Percentiles rank a stretch among this genome's conserved stretches.
These are phyloP conservation scores for Nemapogon koenigi DNA, from an alignment of 2,888 invertebrate genomes.

Conservation along the genomic window DNA sequence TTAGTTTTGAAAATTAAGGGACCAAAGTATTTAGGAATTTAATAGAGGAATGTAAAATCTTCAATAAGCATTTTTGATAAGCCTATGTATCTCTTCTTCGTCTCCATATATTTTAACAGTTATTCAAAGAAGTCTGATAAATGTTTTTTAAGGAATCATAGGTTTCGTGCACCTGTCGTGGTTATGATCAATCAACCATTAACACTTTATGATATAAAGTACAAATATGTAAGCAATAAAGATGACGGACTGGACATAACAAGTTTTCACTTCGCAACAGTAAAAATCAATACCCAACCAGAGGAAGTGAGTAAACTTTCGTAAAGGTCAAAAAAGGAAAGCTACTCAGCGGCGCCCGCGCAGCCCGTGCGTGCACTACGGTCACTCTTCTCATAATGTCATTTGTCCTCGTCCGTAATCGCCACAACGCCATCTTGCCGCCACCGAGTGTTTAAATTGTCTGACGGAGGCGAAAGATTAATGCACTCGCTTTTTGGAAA, in stretches of 20 bases:
- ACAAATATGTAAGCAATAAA: constrained; percentile 7
- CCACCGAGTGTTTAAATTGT: constrained; percentile 18
- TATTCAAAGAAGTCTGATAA: no score
- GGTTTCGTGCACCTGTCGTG: no score
- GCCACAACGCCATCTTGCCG: constrained; percentile 23
- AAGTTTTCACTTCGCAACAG: constrained; percentile 9
- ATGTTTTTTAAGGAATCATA: no score
- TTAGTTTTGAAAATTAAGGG: no score
- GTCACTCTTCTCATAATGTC: constrained; percentile 33
- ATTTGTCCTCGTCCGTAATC: constrained; percentile 29
- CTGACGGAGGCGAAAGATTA: constrained; percentile 11
- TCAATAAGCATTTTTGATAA: no score
- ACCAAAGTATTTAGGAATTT: no score
- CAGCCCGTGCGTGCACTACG: constrained; percentile 23
- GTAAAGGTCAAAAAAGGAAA: constrained; percentile 52
- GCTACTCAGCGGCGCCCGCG: constrained; percentile 21
- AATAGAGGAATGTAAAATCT: no score
- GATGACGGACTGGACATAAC: constrained; percentile 4
- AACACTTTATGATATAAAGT: no score
- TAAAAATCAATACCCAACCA: constrained; percentile 13
- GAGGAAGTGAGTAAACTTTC: constrained; percentile 21
- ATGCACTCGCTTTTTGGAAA: constrained; percentile 12
- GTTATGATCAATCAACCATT: no score
- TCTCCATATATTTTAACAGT: no score
- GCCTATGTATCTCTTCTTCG: no score